Percentiles rank a stretch among this genome's conserved stretches.
Evolutionary conservation across 2,888 invertebrate genomes (phyloP).

Genomic region (Myopa tessellatipennis): DNA sequence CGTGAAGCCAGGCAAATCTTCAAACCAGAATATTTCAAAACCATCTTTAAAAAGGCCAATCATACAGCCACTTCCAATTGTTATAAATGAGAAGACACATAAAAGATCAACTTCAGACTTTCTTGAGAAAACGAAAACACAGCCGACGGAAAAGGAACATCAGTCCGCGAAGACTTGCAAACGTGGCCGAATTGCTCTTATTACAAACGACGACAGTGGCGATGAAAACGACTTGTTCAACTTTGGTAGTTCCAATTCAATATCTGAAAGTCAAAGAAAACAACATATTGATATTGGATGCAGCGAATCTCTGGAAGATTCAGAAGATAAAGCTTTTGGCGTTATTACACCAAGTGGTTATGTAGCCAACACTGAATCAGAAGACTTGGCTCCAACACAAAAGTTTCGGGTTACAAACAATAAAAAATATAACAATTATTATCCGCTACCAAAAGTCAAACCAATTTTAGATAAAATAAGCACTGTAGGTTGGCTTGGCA

Average conservation of each 20-base stretch:
- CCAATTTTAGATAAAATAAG: constrained; percentile 51
- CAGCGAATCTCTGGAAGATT: not conserved
- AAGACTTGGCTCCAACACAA: constrained; percentile 50
- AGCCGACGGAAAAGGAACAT: not conserved
- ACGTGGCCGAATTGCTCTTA: constrained; percentile 54
- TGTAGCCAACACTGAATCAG: constrained; percentile 43
- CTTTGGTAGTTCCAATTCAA: constrained; percentile 51
- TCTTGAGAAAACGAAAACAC: constrained; percentile 53
- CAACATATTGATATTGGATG: not conserved
- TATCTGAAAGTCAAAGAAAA: constrained; percentile 39
- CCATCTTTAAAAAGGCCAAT: constrained; percentile 23
- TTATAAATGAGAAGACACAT: constrained; percentile 30
- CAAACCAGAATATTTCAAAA: not conserved
- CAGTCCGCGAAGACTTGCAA: constrained; percentile 48
- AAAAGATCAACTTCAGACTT: constrained; percentile 51
- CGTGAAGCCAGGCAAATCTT: not conserved
- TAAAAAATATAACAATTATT: constrained; percentile 43
- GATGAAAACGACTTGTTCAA: constrained; percentile 60
- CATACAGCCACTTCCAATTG: constrained; percentile 21
- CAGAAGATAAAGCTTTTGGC: constrained; percentile 51
- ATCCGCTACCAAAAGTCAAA: constrained; percentile 50
- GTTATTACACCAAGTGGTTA: constrained; percentile 44
- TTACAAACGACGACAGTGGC: constrained; percentile 55
- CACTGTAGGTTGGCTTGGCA: constrained; percentile 60
- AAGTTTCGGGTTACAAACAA: constrained; percentile 44